These are phyloP conservation scores for Drosophila formosana DNA, from an alignment of 2,888 invertebrate genomes.

Conservation along the genomic window DNA sequence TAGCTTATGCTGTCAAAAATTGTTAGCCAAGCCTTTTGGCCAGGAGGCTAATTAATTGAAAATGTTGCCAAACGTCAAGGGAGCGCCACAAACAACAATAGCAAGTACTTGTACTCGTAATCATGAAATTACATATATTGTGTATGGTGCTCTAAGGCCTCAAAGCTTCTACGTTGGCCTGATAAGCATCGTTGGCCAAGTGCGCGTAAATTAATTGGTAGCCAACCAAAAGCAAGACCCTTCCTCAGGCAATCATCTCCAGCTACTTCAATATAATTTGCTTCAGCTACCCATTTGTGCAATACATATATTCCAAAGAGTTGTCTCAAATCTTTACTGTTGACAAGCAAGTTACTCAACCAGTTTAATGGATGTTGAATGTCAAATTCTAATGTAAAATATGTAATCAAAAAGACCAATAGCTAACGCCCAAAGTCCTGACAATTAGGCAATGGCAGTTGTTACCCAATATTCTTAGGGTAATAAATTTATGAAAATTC, in stretches of 20 bases:
- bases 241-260: constrained; percentile 25
- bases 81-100: constrained; percentile 56
- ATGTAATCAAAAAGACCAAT: no score
- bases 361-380: constrained; percentile 50
- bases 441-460: no score
- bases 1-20: constrained; percentile 72
- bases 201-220: constrained; percentile 73
- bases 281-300: not conserved
- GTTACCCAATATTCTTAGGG: no score
- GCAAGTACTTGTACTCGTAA: constrained; percentile 39
- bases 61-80: constrained; percentile 69
- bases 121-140: constrained; percentile 55
- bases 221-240: constrained; percentile 13
- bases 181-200: constrained; percentile 60
- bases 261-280: not conserved
- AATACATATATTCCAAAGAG: no score
- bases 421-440: no score
- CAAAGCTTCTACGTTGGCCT: constrained; percentile 25
- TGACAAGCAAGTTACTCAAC: constrained; percentile 49
- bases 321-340: constrained; percentile 2
- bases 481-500: no score
- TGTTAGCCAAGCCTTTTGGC: constrained; percentile 70
- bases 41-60: constrained; percentile 74
- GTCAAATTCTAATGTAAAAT: constrained; percentile 24
- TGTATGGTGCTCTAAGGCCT: constrained; percentile 14